Evolutionary conservation across 2,113 vertebrate genomes (phyloP).

Genomic region (Gavia stellata): DNA sequence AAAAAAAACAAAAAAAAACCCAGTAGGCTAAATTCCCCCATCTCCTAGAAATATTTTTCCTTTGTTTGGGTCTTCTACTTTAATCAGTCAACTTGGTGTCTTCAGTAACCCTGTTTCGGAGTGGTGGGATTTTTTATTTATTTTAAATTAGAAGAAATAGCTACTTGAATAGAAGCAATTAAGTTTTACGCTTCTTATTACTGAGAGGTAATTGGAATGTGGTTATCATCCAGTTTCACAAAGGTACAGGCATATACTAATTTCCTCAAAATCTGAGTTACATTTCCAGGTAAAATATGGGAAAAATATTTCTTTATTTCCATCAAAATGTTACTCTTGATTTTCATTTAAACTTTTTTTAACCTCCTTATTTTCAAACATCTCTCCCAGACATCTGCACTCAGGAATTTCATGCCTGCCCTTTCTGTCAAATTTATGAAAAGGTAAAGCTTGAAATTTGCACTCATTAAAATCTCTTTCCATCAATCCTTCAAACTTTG

Average conservation of each 20-base stretch:
- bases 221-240: slow-evolving; percentile 41
- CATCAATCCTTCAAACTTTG: slow-evolving; percentile 49
- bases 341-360: slow-evolving; percentile 4
- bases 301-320: slow-evolving; percentile 3
- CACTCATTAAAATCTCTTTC: slow-evolving; percentile 54
- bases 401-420: slow-evolving; percentile 34
- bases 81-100: background rate
- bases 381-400: slow-evolving; percentile 42
- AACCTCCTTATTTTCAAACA: slow-evolving; percentile 13
- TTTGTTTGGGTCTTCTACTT: background rate
- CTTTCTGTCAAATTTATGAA: slow-evolving; percentile 45
- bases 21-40: background rate
- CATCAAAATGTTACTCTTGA: background rate
- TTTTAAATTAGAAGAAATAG: slow-evolving; percentile 26
- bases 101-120: background rate
- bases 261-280: slow-evolving; percentile 17
- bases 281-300: slow-evolving; percentile 18
- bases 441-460: slow-evolving; percentile 49
- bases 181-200: slow-evolving; percentile 10
- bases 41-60: background rate
- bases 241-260: slow-evolving; percentile 18
- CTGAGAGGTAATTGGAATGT: slow-evolving; percentile 46
- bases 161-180: slow-evolving; percentile 39
- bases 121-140: background rate
- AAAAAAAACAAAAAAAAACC: no score